Percentiles rank a stretch among this genome's conserved stretches.
phyloP scores from a whole-genome alignment of 1,140 invertebrate genomes.

The Drosophila mayri region DNA sequence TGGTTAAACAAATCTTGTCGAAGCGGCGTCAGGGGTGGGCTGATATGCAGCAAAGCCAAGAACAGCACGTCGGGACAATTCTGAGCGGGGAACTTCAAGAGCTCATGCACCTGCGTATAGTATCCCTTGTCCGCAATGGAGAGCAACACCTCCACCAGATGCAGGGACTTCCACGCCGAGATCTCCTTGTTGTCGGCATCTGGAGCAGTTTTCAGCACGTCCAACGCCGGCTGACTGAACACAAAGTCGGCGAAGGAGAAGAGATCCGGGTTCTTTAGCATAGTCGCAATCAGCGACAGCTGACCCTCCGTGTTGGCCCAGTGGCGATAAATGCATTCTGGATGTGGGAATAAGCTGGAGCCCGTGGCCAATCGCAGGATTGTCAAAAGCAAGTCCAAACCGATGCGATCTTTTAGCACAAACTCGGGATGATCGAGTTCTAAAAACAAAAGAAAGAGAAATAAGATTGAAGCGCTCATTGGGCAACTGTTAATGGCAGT shows the following conservation, averaged over 20 bases:
- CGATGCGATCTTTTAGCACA: constrained; percentile 93
- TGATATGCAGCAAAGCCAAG: constrained; percentile 94
- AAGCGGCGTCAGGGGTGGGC: constrained; percentile 90
- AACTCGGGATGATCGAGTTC: constrained; percentile 94
- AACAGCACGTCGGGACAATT: constrained; percentile 97
- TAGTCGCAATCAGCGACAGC: constrained; percentile 93
- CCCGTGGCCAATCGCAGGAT: constrained; percentile 92
- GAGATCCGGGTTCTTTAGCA: constrained; percentile 95
- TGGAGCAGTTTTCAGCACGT: constrained; percentile 95
- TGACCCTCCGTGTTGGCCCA: constrained; percentile 98
- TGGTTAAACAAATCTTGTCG: constrained; percentile 94
- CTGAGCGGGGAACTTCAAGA: constrained; percentile 96
- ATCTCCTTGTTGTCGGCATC: constrained; percentile 97
- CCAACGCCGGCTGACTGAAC: constrained; percentile 93
- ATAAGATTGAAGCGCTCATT: background rate
- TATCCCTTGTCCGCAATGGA: constrained; percentile 94
- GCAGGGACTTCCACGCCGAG: constrained; percentile 95
- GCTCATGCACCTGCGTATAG: constrained; percentile 92
- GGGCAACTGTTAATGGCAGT: background rate
- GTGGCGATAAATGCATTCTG: constrained; percentile 94
- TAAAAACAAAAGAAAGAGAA: background rate
- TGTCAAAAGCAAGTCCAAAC: constrained; percentile 92
- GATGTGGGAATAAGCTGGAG: constrained; percentile 91
- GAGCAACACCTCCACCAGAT: constrained; percentile 95
- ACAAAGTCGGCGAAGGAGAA: constrained; percentile 97